Evolutionary conservation across 2,888 invertebrate species (phyloP), one percentile per base, ranked within the genome.

Genomic region (Plagodis dolabraria): DNA sequence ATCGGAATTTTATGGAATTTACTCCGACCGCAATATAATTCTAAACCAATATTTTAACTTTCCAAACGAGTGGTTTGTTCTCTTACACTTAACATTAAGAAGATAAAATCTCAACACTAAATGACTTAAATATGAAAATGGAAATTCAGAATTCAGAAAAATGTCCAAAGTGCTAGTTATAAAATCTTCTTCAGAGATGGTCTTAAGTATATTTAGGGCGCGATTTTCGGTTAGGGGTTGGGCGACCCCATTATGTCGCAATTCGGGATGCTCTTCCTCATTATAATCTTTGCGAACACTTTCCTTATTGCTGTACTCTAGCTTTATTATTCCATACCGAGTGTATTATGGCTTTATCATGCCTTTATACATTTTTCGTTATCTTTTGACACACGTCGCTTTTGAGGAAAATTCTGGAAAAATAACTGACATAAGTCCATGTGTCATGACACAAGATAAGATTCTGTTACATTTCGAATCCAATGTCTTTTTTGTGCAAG

Each of bases 281-380:
- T 60, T 59, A 54, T 59, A 59, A 49, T 58, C 34, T 42, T 46
- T 46, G 45, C 38, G 49, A 50, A 53, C 50, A 59, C 53, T 58
- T 58, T 52, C 57, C 57, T 48, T 53, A 38, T 51, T 40, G 38
- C 44, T 34, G 10, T 22, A 33, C 38, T 38, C 6, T 11, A 45
- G n/a, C 33, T 46, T 53, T 53, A 36, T 40, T 50, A 33, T 11
- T 42, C 7, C 33, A 40, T 49, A 36, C 22, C 22, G 40, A 49
- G 40, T 34, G 40, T 47, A 38, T 11, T 48, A 10, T 46, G 10
- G 33, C 43, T 5, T 43, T 42, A 42, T 42, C 7, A 38, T 7
- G 7, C 7, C 38, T 8, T 38, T 8, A 8, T 38, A 38, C 38
- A 38, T 7, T 38, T 38, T 38, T 38, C 7, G 7, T 10, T 42